These are phyloP conservation scores for Choristoneura fumiferana DNA, from an alignment of 1,140 invertebrate genomes.

Conservation along the genomic window DNA sequence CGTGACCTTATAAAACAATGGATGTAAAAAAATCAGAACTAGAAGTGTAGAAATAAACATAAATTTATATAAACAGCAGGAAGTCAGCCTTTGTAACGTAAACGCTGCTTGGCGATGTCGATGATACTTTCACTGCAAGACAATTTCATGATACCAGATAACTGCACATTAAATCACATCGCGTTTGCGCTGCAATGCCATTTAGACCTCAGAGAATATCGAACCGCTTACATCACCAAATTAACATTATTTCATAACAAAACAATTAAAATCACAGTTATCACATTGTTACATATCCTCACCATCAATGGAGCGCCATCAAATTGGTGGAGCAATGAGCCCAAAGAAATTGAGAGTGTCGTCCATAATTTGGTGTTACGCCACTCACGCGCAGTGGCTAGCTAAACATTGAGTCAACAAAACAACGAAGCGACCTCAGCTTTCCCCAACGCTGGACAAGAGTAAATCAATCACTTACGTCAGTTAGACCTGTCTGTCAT, in stretches of 20 bases:
- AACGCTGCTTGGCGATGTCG: background rate
- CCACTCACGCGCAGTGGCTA: conserved; percentile 33
- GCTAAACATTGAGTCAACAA: conserved; percentile 39
- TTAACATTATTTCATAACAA: conserved; percentile 7
- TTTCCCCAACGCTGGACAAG: conserved; percentile 36
- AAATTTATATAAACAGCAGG: background rate
- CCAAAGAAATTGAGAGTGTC: conserved; percentile 49
- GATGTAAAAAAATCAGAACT: background rate
- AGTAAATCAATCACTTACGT: conserved; percentile 37
- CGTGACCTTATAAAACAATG: too few species aligned
- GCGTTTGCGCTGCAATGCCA: background rate
- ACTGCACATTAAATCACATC: conserved; percentile 3
- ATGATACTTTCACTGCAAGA: conserved; percentile 11
- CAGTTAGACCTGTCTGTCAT: conserved; percentile 12
- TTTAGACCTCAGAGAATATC: conserved; percentile 4
- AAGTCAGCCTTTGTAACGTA: background rate
- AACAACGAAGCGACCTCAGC: conserved; percentile 31
- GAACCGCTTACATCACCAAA: conserved; percentile 3
- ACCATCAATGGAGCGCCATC: conserved; percentile 11
- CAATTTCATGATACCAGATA: background rate
- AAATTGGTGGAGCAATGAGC: conserved; percentile 25
- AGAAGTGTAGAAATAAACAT: background rate
- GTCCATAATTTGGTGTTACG: conserved; percentile 43
- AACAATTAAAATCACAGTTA: background rate
- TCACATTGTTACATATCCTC: background rate